These are phyloP conservation scores for Chondrilla cf. caribensis DNA, from an alignment of 37 sponge, comb jelly and placozoan genomes.

Conservation along the genomic window DNA sequence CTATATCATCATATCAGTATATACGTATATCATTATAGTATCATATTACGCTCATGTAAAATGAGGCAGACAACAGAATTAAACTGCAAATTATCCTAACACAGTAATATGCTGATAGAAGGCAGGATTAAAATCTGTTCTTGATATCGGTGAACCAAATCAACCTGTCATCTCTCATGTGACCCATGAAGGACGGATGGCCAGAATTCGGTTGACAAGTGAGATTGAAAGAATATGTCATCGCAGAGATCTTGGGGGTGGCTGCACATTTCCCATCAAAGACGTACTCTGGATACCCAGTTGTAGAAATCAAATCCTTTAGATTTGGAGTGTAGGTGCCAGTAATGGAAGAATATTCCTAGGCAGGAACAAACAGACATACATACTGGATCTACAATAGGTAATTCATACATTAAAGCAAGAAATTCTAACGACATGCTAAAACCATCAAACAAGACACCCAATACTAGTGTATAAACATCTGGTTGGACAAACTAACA, in stretches of 20 bases:
- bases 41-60: too few species aligned
- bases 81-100: too few species aligned
- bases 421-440: too few species aligned
- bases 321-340: conserved; percentile 8
- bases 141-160: conserved; percentile 5
- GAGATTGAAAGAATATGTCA: not conserved
- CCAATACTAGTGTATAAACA: too few species aligned
- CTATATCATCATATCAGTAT: too few species aligned
- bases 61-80: too few species aligned
- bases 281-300: not conserved
- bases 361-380: not conserved
- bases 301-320: not conserved
- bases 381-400: not conserved
- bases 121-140: too few species aligned
- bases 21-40: too few species aligned
- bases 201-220: not conserved
- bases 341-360: conserved; percentile 23
- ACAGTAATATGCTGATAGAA: too few species aligned
- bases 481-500: not conserved
- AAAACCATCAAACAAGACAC: too few species aligned
- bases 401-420: too few species aligned
- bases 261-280: not conserved
- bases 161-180: conserved; percentile 17
- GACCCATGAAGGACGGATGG: not conserved
- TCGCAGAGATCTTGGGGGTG: not conserved